phyloP scores from a whole-genome alignment of 1,140 invertebrate species.

The Leptinotarsa undecemlineata region DNA sequence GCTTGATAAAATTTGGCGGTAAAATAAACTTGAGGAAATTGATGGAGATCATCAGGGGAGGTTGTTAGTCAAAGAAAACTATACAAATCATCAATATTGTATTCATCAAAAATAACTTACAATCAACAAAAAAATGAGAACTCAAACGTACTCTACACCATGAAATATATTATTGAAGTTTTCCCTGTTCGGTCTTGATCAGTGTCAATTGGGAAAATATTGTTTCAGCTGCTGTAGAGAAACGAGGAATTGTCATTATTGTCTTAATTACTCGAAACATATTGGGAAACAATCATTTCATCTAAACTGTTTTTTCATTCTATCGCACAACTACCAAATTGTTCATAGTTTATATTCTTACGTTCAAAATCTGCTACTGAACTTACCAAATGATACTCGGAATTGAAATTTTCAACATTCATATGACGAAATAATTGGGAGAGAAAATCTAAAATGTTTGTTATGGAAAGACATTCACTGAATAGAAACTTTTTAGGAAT shows the following conservation, averaged over 20 bases:
- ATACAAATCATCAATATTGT: no score
- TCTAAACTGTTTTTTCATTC: conserved; percentile 2
- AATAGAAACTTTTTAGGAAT: not conserved
- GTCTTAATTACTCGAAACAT: not conserved
- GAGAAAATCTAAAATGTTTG: no score
- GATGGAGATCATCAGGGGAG: no score
- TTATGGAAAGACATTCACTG: not conserved
- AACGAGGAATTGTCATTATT: conserved; percentile 5
- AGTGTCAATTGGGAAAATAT: conserved; percentile 18
- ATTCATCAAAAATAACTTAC: no score
- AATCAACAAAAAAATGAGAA: no score
- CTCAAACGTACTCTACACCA: no score
- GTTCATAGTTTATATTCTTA: no score
- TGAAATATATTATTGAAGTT: no score
- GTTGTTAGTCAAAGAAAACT: no score
- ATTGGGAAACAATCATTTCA: conserved; percentile 8
- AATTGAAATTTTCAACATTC: not conserved
- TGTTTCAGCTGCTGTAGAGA: conserved; percentile 9
- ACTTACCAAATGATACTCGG: not conserved
- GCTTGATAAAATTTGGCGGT: no score
- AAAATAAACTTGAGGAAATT: no score
- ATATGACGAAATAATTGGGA: not conserved
- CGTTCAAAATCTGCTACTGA: not conserved
- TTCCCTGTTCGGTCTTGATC: not conserved
- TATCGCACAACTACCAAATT: not conserved